Conservation (phyloP, 2,888 invertebrate genomes). For the Drosophila flavopinicola region DNA sequence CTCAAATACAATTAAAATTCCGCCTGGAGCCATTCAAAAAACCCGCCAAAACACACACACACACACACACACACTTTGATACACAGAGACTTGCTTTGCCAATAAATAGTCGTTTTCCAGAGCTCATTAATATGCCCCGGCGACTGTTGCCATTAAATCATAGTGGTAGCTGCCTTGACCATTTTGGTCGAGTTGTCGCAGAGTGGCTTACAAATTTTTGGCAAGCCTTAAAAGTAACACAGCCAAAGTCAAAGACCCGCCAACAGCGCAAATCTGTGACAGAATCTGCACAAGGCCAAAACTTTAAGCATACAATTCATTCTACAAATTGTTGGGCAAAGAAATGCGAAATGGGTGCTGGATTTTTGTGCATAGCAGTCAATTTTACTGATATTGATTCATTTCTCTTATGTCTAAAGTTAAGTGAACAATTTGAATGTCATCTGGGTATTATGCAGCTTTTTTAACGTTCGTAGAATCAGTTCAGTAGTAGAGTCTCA, state of each 20-base stretch:
- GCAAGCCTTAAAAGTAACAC: slow-evolving; percentile 39
- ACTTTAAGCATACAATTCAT: slow-evolving; percentile 9
- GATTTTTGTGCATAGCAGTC: background rate
- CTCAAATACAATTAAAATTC: slow-evolving; percentile 51
- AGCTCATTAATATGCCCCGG: slow-evolving; percentile 63
- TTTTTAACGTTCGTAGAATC: background rate
- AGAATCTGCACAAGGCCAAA: slow-evolving; percentile 41
- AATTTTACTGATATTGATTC: slow-evolving; percentile 27
- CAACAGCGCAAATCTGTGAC: slow-evolving; percentile 3
- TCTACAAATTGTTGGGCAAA: background rate
- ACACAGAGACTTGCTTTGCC: slow-evolving; percentile 19
- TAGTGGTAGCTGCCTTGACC: slow-evolving; percentile 58
- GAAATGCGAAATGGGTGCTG: background rate
- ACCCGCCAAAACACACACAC: slow-evolving; percentile 5
- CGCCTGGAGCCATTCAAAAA: slow-evolving; percentile 18
- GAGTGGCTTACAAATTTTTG: slow-evolving; percentile 31
- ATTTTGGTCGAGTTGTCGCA: slow-evolving; percentile 42
- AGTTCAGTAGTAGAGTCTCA: too few relatives aligned
- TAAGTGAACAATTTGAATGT: background rate
- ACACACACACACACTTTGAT: slow-evolving; percentile 2
- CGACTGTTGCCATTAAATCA: slow-evolving; percentile 61
- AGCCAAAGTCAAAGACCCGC: slow-evolving; percentile 43
- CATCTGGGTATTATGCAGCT: too few relatives aligned
- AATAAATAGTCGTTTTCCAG: slow-evolving; percentile 32
- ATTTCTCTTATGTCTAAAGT: background rate